These are phyloP conservation scores for Heteromurus nitidus DNA, from an alignment of 2,888 invertebrate species.

Conservation along the genomic window DNA sequence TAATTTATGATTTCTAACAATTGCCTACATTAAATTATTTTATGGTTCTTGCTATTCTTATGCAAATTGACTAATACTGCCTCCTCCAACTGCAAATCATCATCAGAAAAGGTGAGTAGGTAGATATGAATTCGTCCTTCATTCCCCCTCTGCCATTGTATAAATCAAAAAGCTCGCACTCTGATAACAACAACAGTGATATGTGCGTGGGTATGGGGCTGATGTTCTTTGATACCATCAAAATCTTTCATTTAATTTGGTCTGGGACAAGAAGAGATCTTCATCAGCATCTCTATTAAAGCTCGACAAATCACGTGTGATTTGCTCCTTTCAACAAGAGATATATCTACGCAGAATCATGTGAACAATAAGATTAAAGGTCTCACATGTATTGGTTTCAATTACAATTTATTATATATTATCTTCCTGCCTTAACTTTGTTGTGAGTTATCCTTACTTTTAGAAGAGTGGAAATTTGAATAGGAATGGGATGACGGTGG, in stretches of 20 bases:
- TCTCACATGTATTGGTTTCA: conserved; percentile 16
- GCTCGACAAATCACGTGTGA: conserved; percentile 25
- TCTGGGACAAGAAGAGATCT: not conserved
- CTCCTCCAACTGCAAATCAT: not conserved
- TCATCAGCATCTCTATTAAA: no score
- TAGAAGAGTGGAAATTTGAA: not conserved
- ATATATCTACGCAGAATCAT: conserved; percentile 13
- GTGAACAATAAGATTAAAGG: not conserved
- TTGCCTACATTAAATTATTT: not conserved
- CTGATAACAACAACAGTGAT: no score
- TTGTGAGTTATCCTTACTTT: not conserved
- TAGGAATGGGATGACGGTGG: not conserved
- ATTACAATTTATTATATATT: not conserved
- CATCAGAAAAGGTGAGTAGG: not conserved
- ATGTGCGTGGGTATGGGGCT: no score
- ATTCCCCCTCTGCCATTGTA: not conserved
- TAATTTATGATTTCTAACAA: not conserved
- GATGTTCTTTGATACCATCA: no score
- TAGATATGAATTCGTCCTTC: not conserved
- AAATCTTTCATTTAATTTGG: conserved; percentile 9
- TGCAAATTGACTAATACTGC: not conserved
- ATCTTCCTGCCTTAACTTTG: not conserved
- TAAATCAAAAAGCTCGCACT: not conserved
- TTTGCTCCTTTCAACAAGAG: conserved; percentile 12
- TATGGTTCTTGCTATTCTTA: not conserved